These are phyloP conservation scores for Sylvia borin DNA, from an alignment of 2,797 vertebrate genomes.

Conservation along the genomic window DNA sequence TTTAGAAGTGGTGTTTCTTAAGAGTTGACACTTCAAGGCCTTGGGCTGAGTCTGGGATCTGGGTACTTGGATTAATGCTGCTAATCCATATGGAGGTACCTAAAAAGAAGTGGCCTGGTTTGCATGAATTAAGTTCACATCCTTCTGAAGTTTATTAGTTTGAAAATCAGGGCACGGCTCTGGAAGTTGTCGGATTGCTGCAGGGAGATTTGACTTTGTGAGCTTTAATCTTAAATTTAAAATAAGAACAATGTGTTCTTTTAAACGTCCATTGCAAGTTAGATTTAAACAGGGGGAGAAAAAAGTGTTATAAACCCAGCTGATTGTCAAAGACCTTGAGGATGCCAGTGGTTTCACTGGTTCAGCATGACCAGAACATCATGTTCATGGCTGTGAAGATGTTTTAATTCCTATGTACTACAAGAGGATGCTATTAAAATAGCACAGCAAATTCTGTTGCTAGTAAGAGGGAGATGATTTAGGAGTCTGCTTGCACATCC, in stretches of 20 bases:
- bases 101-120: constrained; percentile 44
- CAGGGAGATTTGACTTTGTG: not conserved
- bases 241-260: not conserved
- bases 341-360: not conserved
- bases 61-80: not conserved
- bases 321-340: not conserved
- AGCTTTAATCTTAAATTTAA: not conserved
- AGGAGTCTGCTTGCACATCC: not conserved
- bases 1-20: not conserved
- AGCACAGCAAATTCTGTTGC: not conserved
- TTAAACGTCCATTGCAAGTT: not conserved
- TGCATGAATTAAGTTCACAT: constrained; percentile 22
- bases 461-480: not conserved
- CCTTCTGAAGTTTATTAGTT: constrained; percentile 55
- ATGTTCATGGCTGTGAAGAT: not conserved
- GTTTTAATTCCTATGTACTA: not conserved
- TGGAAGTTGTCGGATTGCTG: not conserved
- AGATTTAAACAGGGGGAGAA: not conserved
- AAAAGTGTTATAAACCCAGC: not conserved
- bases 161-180: constrained; percentile 14
- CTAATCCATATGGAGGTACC: not conserved
- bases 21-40: not conserved
- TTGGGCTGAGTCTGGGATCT: not conserved
- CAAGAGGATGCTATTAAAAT: not conserved
- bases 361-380: not conserved